Evolutionary conservation across 2,888 invertebrate species (phyloP), one percentile per base, ranked within the genome.

Genomic region (Plusia festucae): DNA sequence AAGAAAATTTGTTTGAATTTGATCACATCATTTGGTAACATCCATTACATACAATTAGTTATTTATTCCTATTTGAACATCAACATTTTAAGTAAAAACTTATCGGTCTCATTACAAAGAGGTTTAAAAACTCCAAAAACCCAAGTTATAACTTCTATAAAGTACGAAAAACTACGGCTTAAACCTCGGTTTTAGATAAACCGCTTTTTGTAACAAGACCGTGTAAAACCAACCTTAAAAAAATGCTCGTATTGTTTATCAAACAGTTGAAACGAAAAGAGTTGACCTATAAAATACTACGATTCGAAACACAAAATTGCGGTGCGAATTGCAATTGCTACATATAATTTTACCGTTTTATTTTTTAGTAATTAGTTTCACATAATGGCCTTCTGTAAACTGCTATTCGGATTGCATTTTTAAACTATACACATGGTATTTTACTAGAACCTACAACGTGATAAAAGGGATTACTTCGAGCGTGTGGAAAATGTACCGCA

Each of bases 351-450:
- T 11, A 49, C 46, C 0, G 20, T 49, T 49, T 49, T 49, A 49
- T 49, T 49, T 40, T 49, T 49, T 11, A 49, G 46, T 20, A 20
- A 49, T 49, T 49, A 49, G 46, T 20, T 49, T 1, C 46, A 49
- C 46, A 49, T 49, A 49, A 49, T 49, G 11, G 18, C 18, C 46
- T 49, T 49, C 18, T 49, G 20, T 49, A 20, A 49, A 49, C 46
- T 49, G 46, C 0, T 6, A 20, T 49, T 49, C 20, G 2, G 46
- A 20, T 18, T 49, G 46, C 20, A 18, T 49, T 20, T 20, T 49
- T 8, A 46, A 18, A 20, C 18, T 11, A 20, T 46, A 18, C 18
- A 46, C 9, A 46, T 18, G 11, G 8, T 18, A 20, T 49, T 20
- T 49, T 20, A 49, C 46, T 2, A 9, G 15, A 49, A 49, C 20